These are phyloP conservation scores for Tinea trinotella DNA, from an alignment of 2,888 invertebrate genomes.

Conservation along the genomic window DNA sequence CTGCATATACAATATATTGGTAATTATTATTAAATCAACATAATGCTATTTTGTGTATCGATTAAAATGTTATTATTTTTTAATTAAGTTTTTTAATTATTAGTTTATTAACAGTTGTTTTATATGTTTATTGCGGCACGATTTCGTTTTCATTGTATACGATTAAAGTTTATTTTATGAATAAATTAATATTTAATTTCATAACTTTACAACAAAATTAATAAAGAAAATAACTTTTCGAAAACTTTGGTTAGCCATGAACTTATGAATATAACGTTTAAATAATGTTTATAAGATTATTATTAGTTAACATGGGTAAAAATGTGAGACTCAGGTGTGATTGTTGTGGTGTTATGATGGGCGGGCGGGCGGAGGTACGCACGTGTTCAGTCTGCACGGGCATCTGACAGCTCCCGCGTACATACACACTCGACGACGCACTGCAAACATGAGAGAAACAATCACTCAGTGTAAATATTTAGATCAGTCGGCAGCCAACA, in stretches of 20 bases:
- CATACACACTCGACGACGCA: background rate
- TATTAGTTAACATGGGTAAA: background rate
- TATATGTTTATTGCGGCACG: too few species aligned
- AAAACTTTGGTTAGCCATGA: background rate
- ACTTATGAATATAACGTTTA: background rate
- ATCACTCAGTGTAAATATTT: slow-evolving; percentile 66
- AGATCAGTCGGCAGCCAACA: slow-evolving; percentile 27
- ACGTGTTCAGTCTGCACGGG: background rate
- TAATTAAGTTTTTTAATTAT: too few species aligned
- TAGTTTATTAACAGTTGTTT: too few species aligned
- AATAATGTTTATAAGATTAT: background rate
- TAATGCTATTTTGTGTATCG: too few species aligned
- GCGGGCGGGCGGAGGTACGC: slow-evolving; percentile 2
- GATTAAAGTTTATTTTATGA: background rate
- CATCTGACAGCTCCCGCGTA: slow-evolving; percentile 4
- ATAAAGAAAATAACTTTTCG: background rate
- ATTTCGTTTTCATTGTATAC: background rate
- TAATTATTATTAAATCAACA: too few species aligned
- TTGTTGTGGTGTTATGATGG: background rate
- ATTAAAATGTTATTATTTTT: too few species aligned
- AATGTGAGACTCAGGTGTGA: background rate
- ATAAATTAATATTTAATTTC: background rate
- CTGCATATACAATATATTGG: slow-evolving; percentile 2
- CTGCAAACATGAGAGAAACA: slow-evolving; percentile 10
- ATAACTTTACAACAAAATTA: background rate